phyloP scores from a whole-genome alignment of 2,888 invertebrate species.

The Eupithecia tripunctaria region DNA sequence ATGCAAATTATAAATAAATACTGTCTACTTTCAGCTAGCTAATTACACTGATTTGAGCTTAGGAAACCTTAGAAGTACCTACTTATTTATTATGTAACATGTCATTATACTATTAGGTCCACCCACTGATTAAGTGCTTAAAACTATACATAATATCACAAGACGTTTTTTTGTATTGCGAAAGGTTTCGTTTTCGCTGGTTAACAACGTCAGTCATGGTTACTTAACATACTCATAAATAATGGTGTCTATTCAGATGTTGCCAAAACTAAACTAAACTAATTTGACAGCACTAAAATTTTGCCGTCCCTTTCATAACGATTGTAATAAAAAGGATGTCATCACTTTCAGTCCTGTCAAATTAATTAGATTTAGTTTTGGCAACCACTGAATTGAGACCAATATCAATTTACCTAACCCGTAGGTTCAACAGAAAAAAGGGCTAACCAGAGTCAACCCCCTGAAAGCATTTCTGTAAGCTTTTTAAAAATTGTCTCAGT shows the following conservation, averaged over 20 bases:
- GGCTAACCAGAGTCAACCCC: neutral
- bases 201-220: neutral
- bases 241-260: no score
- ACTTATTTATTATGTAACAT: neutral
- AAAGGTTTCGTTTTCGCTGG: neutral
- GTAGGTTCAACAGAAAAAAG: neutral
- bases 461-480: neutral
- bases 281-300: no score
- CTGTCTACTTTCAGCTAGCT: neutral
- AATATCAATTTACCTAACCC: neutral
- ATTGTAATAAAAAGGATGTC: no score
- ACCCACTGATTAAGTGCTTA: neutral
- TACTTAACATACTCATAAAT: neutral
- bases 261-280: no score
- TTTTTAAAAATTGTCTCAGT: neutral
- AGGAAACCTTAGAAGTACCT: conserved; percentile 1
- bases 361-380: no score
- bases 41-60: conserved; percentile 18
- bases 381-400: no score
- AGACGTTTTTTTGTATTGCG: neutral
- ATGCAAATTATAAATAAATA: conserved; percentile 14
- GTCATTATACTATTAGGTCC: neutral
- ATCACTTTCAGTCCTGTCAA: no score
- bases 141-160: conserved; percentile 8
- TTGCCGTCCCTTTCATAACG: no score